phyloP scores from a whole-genome alignment of 2,888 invertebrate species.

The Andrena fulva region DNA sequence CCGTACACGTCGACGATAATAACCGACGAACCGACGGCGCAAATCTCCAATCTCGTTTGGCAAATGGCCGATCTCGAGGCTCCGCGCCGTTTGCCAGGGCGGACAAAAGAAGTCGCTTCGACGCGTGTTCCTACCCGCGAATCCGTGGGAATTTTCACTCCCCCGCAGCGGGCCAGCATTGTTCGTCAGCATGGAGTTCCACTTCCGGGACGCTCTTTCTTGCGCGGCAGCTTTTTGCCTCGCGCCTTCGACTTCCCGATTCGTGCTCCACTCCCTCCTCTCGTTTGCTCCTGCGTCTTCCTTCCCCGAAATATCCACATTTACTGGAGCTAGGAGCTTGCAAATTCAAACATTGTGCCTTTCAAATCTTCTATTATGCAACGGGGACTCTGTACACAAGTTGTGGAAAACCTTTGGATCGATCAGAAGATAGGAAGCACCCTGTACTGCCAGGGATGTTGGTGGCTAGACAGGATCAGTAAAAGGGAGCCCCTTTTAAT shows the following conservation, averaged over 20 bases:
- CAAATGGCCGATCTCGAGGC: conserved; percentile 72
- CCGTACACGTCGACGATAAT: conserved; percentile 72
- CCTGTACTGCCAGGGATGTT: too few relatives aligned
- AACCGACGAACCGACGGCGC: conserved; percentile 63
- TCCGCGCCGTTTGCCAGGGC: conserved; percentile 48
- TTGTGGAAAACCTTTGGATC: too few relatives aligned
- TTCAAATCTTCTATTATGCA: too few relatives aligned
- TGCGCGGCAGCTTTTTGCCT: conserved; percentile 26
- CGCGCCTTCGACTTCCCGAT: conserved; percentile 18
- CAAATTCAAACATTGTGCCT: neutral
- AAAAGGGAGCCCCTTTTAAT: too few relatives aligned
- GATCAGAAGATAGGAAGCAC: too few relatives aligned
- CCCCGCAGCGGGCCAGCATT: conserved; percentile 48
- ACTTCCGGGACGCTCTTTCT: conserved; percentile 32
- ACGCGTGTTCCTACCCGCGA: conserved; percentile 54
- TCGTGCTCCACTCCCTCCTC: neutral
- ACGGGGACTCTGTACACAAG: too few relatives aligned
- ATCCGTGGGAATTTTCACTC: conserved; percentile 56
- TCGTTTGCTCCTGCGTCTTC: neutral
- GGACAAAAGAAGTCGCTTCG: conserved; percentile 63
- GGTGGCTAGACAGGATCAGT: too few relatives aligned
- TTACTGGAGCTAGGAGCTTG: neutral
- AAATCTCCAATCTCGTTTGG: conserved; percentile 75
- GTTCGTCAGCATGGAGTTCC: conserved; percentile 52
- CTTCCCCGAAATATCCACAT: neutral